Evolutionary conservation across 2,797 vertebrate genomes (phyloP), one percentile per base, ranked within the genome.

Genomic region (Sebastolobus alascanus): DNA sequence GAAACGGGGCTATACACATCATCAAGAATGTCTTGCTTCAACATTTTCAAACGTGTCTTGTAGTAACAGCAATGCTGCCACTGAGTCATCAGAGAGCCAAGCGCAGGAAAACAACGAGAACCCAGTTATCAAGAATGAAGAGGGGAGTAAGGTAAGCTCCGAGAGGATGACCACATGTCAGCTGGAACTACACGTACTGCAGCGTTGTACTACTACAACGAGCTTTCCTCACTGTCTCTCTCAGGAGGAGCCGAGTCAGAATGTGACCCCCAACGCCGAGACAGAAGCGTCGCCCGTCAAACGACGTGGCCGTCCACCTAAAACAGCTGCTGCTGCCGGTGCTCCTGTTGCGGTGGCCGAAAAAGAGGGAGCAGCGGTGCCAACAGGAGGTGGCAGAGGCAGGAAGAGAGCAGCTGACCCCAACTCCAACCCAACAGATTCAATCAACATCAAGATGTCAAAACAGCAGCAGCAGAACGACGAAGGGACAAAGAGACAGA

Each of bases 101-200:
- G 96, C 97, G 37, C 97, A 97, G 88, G 99, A 99, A 94, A 99
- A 99, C 83, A 98, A 99, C 40, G 99, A 99, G 95, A 98, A 99
- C 88, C 98, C 98, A 0, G 95, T 97, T 70, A 97, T 97, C 88
- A 97, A 98, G 92, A 96, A 90, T 38, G 97, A 98, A 4, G 93
- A 96, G 43, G 95, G 88, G 83, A 98, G 97, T 68, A 95, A 94
- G 91, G 93, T 94, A 33, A 82, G 68, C 27, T 25, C 8, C 14
- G 13, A 14, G 4, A 0, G 1, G 52, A 59, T 5, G 1, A 2
- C 20, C 8, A 3, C 4, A 5, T 8, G n/a, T 22, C 14, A n/a
- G 4, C 31, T 29, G 18, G 6, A 52, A 2, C 9, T 14, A 10
- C 68, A 25, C 6, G 5, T 6, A 4, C 50, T 22, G 5, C 18